Evolutionary conservation across 2,113 vertebrate species (phyloP), one percentile per base, ranked within the genome.

Genomic region (Gymnogyps californianus): DNA sequence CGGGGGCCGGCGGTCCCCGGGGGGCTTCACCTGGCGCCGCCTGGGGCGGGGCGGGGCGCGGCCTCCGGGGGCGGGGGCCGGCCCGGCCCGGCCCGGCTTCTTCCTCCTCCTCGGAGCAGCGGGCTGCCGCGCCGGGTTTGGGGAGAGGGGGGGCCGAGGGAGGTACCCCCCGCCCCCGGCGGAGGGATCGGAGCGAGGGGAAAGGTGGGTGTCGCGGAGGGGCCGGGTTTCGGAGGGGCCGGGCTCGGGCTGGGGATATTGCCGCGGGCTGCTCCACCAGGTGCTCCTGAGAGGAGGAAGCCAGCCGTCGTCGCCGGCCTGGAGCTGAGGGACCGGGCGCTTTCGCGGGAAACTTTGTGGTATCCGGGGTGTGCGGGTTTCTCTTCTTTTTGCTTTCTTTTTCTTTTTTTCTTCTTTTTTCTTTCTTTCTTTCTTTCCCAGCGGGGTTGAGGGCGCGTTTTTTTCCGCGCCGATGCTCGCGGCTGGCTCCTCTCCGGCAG

Each of bases 301-400:
- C 13, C 18, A 2, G 25, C 17, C 5, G 28, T 21, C 2, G 38
- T 4, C 5, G 2, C 38, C 1, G 28, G 4, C 2, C 13, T 9
- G 36, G 13, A 49, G 21, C 46, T 19, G 79, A 32, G 57, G 5
- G 32, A 34, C 32, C 0, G 29, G 46, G 12, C 28, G 3, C 46
- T n/a, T 7, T 38, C 4, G 25, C 16, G 10, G 10, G 7, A 7
- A 49, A 9, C 46, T 84, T 29, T 9, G 15, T 6, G 79, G 66
- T 54, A 87, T 19, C 42, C 2, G 4, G 7, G 2, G 16, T 25
- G 6, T 24, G n/a, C 16, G 13, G 16, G 12, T 54, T 54, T 14
- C 29, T 22, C 52, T 51, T 24, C 10, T 20, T 34, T 46, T 17
- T 34, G 31, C 13, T 55, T 34, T n/a, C 3, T 22, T 10, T 24